A percentile compares a stretch with the other conserved stretches of the same genome.
These are phyloP conservation scores for Corynorhinus townsendii DNA, from an alignment of 2,113 vertebrate genomes.

Conservation along the genomic window DNA sequence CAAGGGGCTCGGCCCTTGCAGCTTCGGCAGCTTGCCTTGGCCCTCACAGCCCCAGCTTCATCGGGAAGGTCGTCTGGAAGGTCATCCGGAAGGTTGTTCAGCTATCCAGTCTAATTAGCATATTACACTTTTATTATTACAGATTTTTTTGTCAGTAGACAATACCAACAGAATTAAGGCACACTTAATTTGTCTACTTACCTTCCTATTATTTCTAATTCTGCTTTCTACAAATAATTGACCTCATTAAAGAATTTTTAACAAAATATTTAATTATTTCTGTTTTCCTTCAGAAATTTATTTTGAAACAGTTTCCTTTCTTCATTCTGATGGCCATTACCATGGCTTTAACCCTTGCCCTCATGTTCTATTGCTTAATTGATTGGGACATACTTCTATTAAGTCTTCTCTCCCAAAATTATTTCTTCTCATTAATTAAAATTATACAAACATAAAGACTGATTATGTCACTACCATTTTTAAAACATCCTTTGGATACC, in stretches of 20 bases:
- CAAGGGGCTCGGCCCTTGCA: no score
- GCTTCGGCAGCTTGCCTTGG: no score
- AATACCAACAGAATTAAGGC: neutral
- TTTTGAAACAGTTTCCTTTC: neutral
- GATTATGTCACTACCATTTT: neutral
- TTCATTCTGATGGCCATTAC: neutral
- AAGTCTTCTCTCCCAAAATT: neutral
- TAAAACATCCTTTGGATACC: neutral
- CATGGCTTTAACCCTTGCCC: neutral
- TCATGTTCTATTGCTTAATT: neutral
- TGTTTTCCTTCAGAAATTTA: neutral
- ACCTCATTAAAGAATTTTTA: neutral
- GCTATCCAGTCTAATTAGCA: no score
- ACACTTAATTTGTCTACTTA: neutral
- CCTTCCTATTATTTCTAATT: neutral
- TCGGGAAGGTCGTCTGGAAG: no score
- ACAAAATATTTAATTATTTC: neutral
- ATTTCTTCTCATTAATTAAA: neutral
- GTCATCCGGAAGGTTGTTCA: no score
- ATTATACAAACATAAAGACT: neutral
- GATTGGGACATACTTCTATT: neutral
- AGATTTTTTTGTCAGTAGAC: neutral
- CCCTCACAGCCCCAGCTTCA: no score
- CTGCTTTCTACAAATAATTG: neutral
- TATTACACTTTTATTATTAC: no score